Evolutionary conservation across 2,888 invertebrate species (phyloP).

Genomic region (Emmelina monodactyla): DNA sequence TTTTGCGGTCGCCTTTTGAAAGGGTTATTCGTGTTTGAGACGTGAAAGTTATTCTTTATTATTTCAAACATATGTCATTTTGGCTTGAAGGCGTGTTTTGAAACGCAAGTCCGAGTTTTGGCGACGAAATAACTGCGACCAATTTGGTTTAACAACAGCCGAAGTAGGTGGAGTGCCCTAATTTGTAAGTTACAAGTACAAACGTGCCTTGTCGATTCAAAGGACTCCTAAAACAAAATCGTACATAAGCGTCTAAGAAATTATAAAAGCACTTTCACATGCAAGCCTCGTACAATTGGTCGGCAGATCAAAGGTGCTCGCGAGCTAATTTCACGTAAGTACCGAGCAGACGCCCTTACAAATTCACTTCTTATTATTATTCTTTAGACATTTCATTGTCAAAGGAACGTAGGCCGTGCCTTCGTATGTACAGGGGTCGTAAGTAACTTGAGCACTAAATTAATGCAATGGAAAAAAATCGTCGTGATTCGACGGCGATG

Average conservation of each 20-base stretch:
- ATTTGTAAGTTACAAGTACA: no score
- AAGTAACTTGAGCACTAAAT: slow-evolving; percentile 59
- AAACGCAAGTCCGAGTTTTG: no score
- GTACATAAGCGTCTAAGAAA: slow-evolving; percentile 17
- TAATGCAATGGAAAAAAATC: slow-evolving; percentile 55
- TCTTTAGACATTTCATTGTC: slow-evolving; percentile 52
- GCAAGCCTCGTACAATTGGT: slow-evolving; percentile 44
- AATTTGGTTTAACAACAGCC: no score
- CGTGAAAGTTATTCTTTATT: not conserved
- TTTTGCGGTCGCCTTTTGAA: slow-evolving; percentile 30
- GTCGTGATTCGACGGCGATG: slow-evolving; percentile 46
- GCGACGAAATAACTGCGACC: no score
- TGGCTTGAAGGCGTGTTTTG: not conserved
- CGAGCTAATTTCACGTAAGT: slow-evolving; percentile 62
- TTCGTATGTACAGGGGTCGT: slow-evolving; percentile 32
- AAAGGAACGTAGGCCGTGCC: slow-evolving; percentile 42
- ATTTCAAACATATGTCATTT: not conserved
- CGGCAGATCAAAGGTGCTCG: slow-evolving; percentile 55
- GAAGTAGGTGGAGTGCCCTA: no score
- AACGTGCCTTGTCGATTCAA: no score
- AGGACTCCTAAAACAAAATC: no score
- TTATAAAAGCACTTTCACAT: slow-evolving; percentile 52
- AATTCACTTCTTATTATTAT: slow-evolving; percentile 48
- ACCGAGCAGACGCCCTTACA: slow-evolving; percentile 53
- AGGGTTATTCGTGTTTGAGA: slow-evolving; percentile 25